Base-by-base conservation (phyloP, 2,113 vertebrate species). In the Calyptomena viridis region DNA sequence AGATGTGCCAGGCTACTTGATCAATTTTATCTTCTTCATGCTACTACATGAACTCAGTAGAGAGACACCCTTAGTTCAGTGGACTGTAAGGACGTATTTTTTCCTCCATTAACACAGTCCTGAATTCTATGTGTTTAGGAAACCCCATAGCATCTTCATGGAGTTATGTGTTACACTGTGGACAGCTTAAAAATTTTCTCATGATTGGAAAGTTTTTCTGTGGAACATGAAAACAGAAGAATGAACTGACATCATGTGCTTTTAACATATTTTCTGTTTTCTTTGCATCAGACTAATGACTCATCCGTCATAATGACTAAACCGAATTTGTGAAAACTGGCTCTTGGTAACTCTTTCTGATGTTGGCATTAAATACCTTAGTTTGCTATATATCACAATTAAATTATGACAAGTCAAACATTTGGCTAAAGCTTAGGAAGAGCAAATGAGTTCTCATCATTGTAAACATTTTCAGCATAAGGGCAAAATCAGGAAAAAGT, bases 321-420 rank as follows among this genome's bases (percentile, higher is more conserved):
- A 89, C 40, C 12, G 25, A 14, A 62, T 69, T 77, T 87, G 58
- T 79, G 78, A 85, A 94, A 89, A 72, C 44, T 50, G 69, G 24
- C 40, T 94, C 18, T 69, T 39, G 33, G 42, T 64, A 84, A 73
- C 31, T 78, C 44, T 35, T 67, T 52, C 66, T 76, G 63, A 79
- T 64, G 44, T 2, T 62, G 79, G 77, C 53, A 73, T 89, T 89
- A 82, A 93, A 82, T 35, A 71, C 19, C 37, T 69, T 74, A 46
- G 59, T 89, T 93, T 91, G n/a, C 50, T 59, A 83, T 91, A 16
- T 42, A 87, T 56, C 71, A 85, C 69, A 39, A 62, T 33, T 93
- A 90, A 86, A 90, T 67, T 83, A 80, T n/a, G 59, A 69, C 46
- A 95, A 91, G 42, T 63, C 59, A 95, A 95, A 95, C 77, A 91